Base-by-base conservation (phyloP, 2,888 invertebrate genomes). In the Drosophila limbata region DNA sequence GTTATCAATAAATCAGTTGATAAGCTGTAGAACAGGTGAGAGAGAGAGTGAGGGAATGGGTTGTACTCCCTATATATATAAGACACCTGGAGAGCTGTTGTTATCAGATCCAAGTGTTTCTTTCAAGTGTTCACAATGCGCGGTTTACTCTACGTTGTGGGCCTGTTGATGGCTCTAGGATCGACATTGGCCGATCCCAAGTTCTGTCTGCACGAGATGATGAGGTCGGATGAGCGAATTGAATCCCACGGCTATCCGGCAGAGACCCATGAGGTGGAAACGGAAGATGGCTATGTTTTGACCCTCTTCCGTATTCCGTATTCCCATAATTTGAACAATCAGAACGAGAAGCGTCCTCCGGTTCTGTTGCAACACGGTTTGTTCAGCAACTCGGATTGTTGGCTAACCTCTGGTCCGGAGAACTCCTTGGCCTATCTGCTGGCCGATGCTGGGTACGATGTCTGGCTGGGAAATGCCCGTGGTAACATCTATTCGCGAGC, bases 221-320 rank as follows among this genome's bases (percentile, higher is more conserved):
- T 67, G 4, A 59, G 39, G n/a, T 71, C 85, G 73, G 83, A 88
- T 40, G 88, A 89, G n/a, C 86, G 91, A 2, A 90, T 90, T 48
- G 61, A 62, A 95, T 42, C 76, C 10, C 81, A 91, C 42, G 92
- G 91, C 9, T 97, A 96, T 89, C 93, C 94, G 0, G 93, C 95
- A 0, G 96, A 97, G 91, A 94, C 94, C 0, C 96, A 97, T 39
- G 42, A 57, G 52, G 81, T 91, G 13, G 64, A 75, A 50, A 92
- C 92, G n/a, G 63, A 59, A 4, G 92, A 92, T 69, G 92, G 91
- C 44, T 92, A 92, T 51, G 66, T 86, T 21, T 65, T 92, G 44
- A 90, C 88, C 3, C 62, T 92, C 21, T 91, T 91, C 68, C 91
- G 92, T 33, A 91, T 92, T 47, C 92, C 92, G 0, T 90, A 88